Base-by-base conservation (phyloP, 2,797 vertebrate genomes). In the Chromobotia macracanthus region DNA sequence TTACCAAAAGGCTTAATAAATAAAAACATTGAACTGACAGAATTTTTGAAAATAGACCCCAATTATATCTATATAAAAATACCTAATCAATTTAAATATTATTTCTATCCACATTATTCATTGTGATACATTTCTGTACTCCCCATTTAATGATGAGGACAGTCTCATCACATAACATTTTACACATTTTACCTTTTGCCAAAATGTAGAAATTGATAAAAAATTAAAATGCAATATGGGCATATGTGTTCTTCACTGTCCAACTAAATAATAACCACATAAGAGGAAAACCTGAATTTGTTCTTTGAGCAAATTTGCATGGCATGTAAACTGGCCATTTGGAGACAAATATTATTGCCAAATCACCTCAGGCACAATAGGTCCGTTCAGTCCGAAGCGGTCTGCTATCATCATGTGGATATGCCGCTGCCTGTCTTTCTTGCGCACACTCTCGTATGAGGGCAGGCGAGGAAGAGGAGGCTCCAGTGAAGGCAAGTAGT, bases 371-470 rank as follows among this genome's bases (percentile, higher is more conserved):
- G 85, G 80, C 89, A 89, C 87, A 89, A 85, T 63, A 68, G 90
- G 82, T 69, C 87, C 89, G 80, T 90, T 92, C 79, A 96, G 93
- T 77, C 95, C 92, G 0, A 94, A 95, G 80, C 91, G 88, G 85
- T 94, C 90, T 0, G 93, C 94, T 1, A 92, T 96, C 93, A 95
- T 93, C 91, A 93, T 93, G 81, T 95, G 94, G 89, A 95, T 95
- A 83, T 95, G 94, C 80, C 92, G 92, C 87, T 95, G 94, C 70
- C 89, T 89, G 87, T 94, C 94, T 86, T 95, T 95, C 86, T 95
- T 95, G 64, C 90, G 85, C 78, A 95, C 93, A 0, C 94, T 95
- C 85, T 95, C 94, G 0, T 94, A 95, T 85, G 94, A 94, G 0
- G 94, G 94, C 80, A 95, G 85, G 55, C 69, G 90, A 16, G 93